Evolutionary conservation across 2,888 invertebrate species (phyloP).

Genomic region (Hypena proboscidalis): DNA sequence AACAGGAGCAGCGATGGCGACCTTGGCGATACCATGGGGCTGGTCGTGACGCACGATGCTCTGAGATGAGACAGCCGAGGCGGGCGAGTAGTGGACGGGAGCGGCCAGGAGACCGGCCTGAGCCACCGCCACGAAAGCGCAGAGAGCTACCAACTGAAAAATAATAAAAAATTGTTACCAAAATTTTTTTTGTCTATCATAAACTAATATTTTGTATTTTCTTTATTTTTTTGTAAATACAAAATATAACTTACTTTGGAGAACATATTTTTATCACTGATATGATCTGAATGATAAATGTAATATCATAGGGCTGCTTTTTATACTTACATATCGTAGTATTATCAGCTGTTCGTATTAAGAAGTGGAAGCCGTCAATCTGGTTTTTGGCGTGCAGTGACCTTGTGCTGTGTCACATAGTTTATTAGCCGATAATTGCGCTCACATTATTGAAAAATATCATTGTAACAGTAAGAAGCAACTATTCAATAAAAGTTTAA

Average conservation of each 20-base stretch:
- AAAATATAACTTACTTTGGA: conserved; percentile 32
- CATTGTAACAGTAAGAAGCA: too few relatives aligned
- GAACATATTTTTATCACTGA: conserved; percentile 49
- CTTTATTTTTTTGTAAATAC: neutral
- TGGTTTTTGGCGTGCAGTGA: conserved; percentile 14
- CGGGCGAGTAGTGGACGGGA: conserved; percentile 59
- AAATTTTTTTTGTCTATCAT: too few relatives aligned
- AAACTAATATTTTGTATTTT: conserved; percentile 34
- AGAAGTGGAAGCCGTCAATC: conserved; percentile 44
- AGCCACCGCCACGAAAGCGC: conserved; percentile 13
- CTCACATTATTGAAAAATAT: too few relatives aligned
- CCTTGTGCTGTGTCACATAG: conserved; percentile 39
- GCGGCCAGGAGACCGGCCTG: conserved; percentile 34
- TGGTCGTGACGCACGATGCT: conserved; percentile 54
- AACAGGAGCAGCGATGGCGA: conserved; percentile 36
- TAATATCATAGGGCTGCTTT: conserved; percentile 43
- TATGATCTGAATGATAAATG: conserved; percentile 31
- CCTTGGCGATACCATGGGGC: conserved; percentile 41
- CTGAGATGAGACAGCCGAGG: conserved; percentile 59
- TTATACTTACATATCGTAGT: conserved; percentile 46
- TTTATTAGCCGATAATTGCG: too few relatives aligned
- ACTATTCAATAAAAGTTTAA: too few relatives aligned
- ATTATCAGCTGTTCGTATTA: conserved; percentile 30
- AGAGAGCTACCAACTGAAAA: conserved; percentile 47
- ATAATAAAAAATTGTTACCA: neutral